These are phyloP conservation scores for Leptinotarsa undecemlineata DNA, from an alignment of 1,140 invertebrate genomes.

Conservation along the genomic window DNA sequence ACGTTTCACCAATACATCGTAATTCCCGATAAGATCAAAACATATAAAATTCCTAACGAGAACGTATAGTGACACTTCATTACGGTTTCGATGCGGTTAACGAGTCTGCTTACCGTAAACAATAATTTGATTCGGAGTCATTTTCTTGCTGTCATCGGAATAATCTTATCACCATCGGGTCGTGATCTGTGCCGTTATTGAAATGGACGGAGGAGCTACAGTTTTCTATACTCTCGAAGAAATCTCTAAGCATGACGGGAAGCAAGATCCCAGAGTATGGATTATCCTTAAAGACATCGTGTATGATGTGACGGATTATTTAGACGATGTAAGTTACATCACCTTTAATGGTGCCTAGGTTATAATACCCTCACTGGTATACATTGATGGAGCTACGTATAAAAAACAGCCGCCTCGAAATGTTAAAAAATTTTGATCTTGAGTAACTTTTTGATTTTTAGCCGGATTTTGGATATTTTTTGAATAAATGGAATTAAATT, in stretches of 20 bases:
- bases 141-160: too few relatives aligned
- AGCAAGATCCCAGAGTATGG: slow-evolving; percentile 60
- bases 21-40: not conserved
- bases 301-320: slow-evolving; percentile 68
- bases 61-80: not conserved
- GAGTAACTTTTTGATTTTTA: too few relatives aligned
- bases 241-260: slow-evolving; percentile 62
- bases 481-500: too few relatives aligned
- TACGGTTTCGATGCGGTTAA: not conserved
- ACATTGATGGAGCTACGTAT: too few relatives aligned
- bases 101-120: not conserved
- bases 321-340: slow-evolving; percentile 51
- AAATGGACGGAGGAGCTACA: slow-evolving; percentile 30
- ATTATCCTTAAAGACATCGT: slow-evolving; percentile 66
- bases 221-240: slow-evolving; percentile 59
- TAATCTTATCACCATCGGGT: not conserved
- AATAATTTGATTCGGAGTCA: too few relatives aligned
- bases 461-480: too few relatives aligned
- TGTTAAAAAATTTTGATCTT: too few relatives aligned
- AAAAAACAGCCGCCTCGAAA: too few relatives aligned
- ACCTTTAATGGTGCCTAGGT: too few relatives aligned
- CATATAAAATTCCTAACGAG: not conserved
- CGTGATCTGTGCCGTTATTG: not conserved
- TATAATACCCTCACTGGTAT: too few relatives aligned
- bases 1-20: not conserved